Conservation (phyloP, 2,113 vertebrate species). For the Rhinopomastus cyanomelas region DNA sequence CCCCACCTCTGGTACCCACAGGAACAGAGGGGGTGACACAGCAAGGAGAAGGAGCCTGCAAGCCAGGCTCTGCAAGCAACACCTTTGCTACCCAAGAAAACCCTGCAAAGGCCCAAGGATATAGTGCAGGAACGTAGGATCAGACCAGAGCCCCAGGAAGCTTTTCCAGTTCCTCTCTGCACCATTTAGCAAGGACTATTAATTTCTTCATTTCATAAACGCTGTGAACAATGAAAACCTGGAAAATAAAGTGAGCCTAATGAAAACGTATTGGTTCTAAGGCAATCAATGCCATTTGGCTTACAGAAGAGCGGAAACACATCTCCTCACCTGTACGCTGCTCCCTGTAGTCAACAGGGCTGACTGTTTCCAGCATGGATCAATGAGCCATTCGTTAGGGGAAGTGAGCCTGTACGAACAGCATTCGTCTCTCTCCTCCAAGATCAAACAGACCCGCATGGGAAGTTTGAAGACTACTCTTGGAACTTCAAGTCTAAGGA, state of each 20-base stretch:
- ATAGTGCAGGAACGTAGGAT: not conserved
- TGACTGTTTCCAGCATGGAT: slow-evolving; percentile 41
- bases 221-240: slow-evolving; percentile 28
- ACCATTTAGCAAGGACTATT: slow-evolving; percentile 10
- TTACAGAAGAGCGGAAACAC: not conserved
- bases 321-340: not conserved
- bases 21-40: not conserved
- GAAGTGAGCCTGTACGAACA: slow-evolving; percentile 2
- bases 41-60: rapidly evolving
- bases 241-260: slow-evolving; percentile 47
- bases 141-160: not conserved
- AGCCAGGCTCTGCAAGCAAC: not conserved
- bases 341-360: slow-evolving; percentile 13
- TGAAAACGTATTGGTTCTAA: slow-evolving; percentile 54
- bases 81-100: not conserved
- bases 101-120: not conserved
- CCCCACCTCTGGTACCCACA: not conserved
- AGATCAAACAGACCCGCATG: not conserved
- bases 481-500: not conserved
- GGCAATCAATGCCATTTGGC: slow-evolving; percentile 24
- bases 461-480: not conserved
- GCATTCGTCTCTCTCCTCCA: not conserved
- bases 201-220: slow-evolving; percentile 57
- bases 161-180: not conserved
- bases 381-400: slow-evolving; percentile 17